phyloP scores from a whole-genome alignment of 2,113 vertebrate genomes.

The Tenrec ecaudatus region DNA sequence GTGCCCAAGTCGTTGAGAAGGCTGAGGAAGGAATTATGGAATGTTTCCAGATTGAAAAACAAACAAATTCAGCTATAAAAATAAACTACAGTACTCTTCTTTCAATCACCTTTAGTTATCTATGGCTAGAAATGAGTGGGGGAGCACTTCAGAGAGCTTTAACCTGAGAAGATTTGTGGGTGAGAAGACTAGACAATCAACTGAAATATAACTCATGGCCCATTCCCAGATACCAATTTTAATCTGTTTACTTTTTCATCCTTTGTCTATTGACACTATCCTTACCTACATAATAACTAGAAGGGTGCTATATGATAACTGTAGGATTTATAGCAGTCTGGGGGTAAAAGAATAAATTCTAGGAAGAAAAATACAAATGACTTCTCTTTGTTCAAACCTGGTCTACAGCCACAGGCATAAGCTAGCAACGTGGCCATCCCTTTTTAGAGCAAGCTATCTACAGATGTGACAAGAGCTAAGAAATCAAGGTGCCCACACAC shows the following conservation, averaged over 20 bases:
- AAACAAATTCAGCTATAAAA: background rate
- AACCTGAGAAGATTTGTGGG: background rate
- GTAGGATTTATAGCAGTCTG: background rate
- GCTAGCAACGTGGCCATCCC: background rate
- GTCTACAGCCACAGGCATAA: background rate
- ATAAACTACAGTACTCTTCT: background rate
- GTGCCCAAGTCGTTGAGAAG: background rate
- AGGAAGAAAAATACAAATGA: conserved; percentile 30
- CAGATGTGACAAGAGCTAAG: background rate
- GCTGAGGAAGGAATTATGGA: background rate
- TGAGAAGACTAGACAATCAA: background rate
- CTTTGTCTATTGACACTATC: background rate
- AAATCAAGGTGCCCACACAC: background rate
- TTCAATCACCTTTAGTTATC: background rate
- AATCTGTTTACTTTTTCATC: background rate
- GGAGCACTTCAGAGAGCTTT: background rate
- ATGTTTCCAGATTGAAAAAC: conserved; percentile 1
- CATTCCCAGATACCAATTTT: background rate
- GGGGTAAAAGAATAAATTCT: background rate
- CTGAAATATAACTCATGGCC: background rate
- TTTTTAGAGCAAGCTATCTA: background rate
- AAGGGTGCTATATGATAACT: background rate
- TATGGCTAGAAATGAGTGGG: background rate
- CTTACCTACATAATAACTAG: background rate
- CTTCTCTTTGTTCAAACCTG: background rate